Evolutionary conservation across 2,797 vertebrate genomes (phyloP).

Genomic region (Sebastes itinus): DNA sequence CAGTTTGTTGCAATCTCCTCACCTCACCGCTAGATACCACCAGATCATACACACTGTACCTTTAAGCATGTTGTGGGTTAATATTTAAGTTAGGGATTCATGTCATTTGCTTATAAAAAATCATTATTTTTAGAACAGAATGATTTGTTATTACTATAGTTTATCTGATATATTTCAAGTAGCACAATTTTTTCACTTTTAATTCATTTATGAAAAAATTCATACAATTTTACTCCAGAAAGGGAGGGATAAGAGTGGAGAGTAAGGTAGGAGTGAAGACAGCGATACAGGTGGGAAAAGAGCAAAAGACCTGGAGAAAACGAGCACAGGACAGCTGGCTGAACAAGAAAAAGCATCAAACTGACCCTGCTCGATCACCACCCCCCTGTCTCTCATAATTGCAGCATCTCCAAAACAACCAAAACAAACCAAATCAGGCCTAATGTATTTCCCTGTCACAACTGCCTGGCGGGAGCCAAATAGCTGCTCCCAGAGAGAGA

Average conservation of each 20-base stretch:
- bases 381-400: slow-evolving; percentile 70
- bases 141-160: neutral
- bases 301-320: neutral
- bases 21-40: too few relatives aligned
- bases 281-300: slow-evolving; percentile 17
- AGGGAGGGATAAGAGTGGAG: neutral
- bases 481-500: slow-evolving; percentile 64
- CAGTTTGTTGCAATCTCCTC: too few relatives aligned
- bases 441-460: slow-evolving; percentile 75
- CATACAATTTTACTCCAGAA: neutral
- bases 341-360: slow-evolving; percentile 30
- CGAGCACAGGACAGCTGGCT: neutral
- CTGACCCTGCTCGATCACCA: slow-evolving; percentile 45
- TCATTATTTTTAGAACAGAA: neutral
- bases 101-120: neutral
- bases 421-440: slow-evolving; percentile 69
- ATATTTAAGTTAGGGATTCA: neutral
- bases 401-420: slow-evolving; percentile 67
- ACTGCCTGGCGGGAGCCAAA: slow-evolving; percentile 77
- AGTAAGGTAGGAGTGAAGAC: neutral
- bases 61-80: neutral
- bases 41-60: too few relatives aligned
- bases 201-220: neutral
- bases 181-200: neutral
- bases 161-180: neutral